Conservation (phyloP, 2,888 invertebrate genomes). For the Criorhina ranunculi region DNA sequence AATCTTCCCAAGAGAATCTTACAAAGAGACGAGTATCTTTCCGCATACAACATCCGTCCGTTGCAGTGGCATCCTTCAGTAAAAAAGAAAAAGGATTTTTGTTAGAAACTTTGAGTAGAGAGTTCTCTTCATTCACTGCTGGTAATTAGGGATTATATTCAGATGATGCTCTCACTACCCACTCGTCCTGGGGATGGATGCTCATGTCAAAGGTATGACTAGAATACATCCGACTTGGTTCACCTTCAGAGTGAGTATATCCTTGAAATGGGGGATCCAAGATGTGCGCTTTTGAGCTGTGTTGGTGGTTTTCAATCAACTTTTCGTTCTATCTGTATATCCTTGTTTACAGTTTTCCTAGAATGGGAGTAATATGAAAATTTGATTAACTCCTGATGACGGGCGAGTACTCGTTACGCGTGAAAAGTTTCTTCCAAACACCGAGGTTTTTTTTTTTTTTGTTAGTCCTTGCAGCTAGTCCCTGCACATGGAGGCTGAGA, state of each 20-base stretch:
- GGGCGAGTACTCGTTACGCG: background rate
- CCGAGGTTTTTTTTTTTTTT: background rate
- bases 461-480: slow-evolving; percentile 17
- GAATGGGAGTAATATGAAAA: background rate
- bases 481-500: slow-evolving; percentile 5
- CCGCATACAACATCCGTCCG: slow-evolving; percentile 2
- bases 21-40: background rate
- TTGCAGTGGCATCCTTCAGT: background rate
- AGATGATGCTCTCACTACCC: slow-evolving; percentile 9
- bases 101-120: background rate
- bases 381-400: slow-evolving; percentile 23
- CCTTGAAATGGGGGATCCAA: background rate
- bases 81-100: background rate
- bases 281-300: background rate
- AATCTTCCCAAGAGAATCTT: background rate
- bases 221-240: background rate
- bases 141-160: slow-evolving; percentile 50
- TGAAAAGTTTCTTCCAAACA: background rate
- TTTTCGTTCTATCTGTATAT: background rate
- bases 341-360: background rate
- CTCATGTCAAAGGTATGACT: background rate
- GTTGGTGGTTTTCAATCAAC: slow-evolving; percentile 21
- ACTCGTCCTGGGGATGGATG: slow-evolving; percentile 2
- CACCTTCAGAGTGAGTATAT: background rate
- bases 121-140: slow-evolving; percentile 30